A percentile compares a stretch with the other conserved stretches of the same genome.
These are phyloP conservation scores for Schizotus pectinicornis DNA, from an alignment of 2,888 invertebrate species.

Conservation along the genomic window DNA sequence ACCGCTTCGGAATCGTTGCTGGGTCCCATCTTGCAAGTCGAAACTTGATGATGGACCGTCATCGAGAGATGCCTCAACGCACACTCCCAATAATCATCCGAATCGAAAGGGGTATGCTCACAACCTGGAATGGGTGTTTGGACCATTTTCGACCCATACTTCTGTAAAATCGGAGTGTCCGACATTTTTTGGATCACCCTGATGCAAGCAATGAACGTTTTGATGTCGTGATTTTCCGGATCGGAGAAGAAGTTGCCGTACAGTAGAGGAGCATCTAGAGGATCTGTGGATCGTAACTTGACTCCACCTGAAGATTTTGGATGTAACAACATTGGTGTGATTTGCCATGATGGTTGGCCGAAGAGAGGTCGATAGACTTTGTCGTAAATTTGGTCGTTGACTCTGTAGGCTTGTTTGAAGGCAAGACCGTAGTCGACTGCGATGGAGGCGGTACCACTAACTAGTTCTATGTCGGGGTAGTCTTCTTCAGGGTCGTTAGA, in stretches of 20 bases:
- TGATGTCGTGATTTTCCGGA: constrained; percentile 55
- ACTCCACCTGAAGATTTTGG: constrained; percentile 63
- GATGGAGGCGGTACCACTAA: constrained; percentile 48
- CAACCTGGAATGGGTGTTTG: constrained; percentile 64
- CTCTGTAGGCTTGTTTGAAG: constrained; percentile 7
- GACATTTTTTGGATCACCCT: constrained; percentile 59
- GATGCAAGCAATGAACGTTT: constrained; percentile 63
- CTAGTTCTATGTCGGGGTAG: constrained; percentile 73
- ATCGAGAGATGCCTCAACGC: constrained; percentile 61
- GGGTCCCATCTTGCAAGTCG: constrained; percentile 63
- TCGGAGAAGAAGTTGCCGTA: constrained; percentile 65
- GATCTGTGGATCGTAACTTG: constrained; percentile 61
- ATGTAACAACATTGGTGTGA: constrained; percentile 57
- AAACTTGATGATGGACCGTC: constrained; percentile 60
- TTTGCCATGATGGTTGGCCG: constrained; percentile 44
- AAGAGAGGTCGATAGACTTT: constrained; percentile 58
- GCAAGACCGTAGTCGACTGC: constrained; percentile 61
- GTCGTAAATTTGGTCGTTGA: too few species aligned
- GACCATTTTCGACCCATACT: constrained; percentile 62
- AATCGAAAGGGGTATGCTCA: constrained; percentile 60
- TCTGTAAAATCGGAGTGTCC: constrained; percentile 60
- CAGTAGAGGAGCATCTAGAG: constrained; percentile 65
- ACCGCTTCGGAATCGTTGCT: constrained; percentile 59
- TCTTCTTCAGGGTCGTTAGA: constrained; percentile 57
- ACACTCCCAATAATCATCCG: constrained; percentile 74